Base-by-base conservation (phyloP, 2,888 invertebrate genomes). In the Atethmia centrago region DNA sequence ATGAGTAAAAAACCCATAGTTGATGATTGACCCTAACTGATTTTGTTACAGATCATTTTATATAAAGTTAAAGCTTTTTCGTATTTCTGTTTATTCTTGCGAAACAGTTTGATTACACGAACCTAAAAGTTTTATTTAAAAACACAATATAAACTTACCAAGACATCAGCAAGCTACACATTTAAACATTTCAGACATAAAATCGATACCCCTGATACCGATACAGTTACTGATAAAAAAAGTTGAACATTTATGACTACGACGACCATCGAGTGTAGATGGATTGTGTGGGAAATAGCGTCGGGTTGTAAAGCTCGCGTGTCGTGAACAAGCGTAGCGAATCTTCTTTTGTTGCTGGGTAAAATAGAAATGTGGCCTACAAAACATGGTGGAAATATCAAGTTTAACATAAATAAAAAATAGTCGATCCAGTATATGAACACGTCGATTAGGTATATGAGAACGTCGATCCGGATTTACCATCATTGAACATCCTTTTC, bases 231-330 rank as follows among this genome's bases (percentile, higher is more conserved):
- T 47, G 31, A 53, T 61, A 63, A 66, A 69, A 59, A 66, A 53
- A 36, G 28, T 82, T 62, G 12, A 56, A 67, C 65, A 71, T 68
- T 69, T 75, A 79, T 66, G 58, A 51, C 71, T 47, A 69, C 49
- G 42, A 64, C 40, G 59, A 80, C 83, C 83, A 85, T 84, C 80
- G 85, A 78, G 71, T 73, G 59, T 71, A 78, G 79, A 85, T 79
- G 79, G 74, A 72, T 83, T 82, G 84, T 79, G 74, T 84, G 77
- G 82, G 73, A 77, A 71, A 56, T 40, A 77, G 74, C 70, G 12
- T 71, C 76, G 53, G 47, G 14, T 76, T 72, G 36, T 74, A 86
- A 85, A 84, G 86, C 85, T 86, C 82, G 86, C 85, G 82, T 85
- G 86, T 84, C 65, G 78, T 82, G 82, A 80, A 73, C 69, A 85